These are phyloP conservation scores for Pelobates fuscus DNA, from an alignment of 2,113 vertebrate species.

Conservation along the genomic window DNA sequence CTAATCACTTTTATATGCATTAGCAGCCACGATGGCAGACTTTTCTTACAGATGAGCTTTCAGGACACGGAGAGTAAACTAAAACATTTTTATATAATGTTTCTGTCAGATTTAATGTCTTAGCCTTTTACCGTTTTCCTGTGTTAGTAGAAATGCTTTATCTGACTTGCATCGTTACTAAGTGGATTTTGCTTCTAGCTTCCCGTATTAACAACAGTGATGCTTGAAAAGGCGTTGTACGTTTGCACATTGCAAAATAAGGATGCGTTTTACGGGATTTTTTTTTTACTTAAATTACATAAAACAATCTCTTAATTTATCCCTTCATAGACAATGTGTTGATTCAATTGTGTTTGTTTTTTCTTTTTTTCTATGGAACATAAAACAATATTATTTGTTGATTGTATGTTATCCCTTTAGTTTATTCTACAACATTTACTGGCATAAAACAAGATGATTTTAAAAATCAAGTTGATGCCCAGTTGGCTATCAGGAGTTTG, in stretches of 20 bases:
- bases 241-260: neutral
- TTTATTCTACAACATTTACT: too few relatives aligned
- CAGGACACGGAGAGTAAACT: constrained; percentile 53
- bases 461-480: too few relatives aligned
- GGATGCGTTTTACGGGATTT: neutral
- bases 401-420: too few relatives aligned
- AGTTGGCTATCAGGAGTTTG: too few relatives aligned
- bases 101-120: constrained; percentile 45
- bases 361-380: too few relatives aligned
- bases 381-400: too few relatives aligned
- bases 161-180: constrained; percentile 14
- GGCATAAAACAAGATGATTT: too few relatives aligned
- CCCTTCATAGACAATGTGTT: too few relatives aligned
- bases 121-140: constrained; percentile 21
- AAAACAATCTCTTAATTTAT: too few relatives aligned
- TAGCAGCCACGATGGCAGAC: constrained; percentile 74
- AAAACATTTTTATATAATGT: constrained; percentile 44
- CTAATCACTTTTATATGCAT: constrained; percentile 87
- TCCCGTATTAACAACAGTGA: neutral
- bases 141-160: constrained; percentile 6
- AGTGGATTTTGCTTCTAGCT: neutral
- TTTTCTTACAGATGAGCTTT: constrained; percentile 68
- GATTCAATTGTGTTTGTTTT: too few relatives aligned
- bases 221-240: neutral
- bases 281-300: too few relatives aligned